phyloP scores from a whole-genome alignment of 2,888 invertebrate species.

The Crossocerus cetratus region DNA sequence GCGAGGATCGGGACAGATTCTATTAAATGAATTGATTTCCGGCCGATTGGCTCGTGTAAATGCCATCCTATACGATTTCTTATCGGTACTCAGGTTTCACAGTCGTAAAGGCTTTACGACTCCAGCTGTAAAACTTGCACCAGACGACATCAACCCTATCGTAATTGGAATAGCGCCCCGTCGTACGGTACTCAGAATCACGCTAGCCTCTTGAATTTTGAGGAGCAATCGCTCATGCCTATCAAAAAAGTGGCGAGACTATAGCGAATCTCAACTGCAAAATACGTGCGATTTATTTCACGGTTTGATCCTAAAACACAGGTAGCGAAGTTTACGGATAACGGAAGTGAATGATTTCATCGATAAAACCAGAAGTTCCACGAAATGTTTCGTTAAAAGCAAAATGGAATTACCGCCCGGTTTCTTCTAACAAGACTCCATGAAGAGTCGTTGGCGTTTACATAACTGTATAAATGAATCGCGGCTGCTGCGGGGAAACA shows the following conservation, averaged over 20 bases:
- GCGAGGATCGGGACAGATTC: too few relatives aligned
- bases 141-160: constrained; percentile 58
- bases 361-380: background rate
- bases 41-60: constrained; percentile 51
- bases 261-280: too few relatives aligned
- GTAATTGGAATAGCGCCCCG: constrained; percentile 60
- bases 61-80: constrained; percentile 53
- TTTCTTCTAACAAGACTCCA: background rate
- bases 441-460: background rate
- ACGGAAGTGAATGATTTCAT: background rate
- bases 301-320: background rate
- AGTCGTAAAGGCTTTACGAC: constrained; percentile 65
- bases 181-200: constrained; percentile 48
- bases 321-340: background rate
- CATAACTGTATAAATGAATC: too few relatives aligned
- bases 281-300: background rate
- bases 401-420: background rate
- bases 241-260: too few relatives aligned
- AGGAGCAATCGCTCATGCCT: too few relatives aligned
- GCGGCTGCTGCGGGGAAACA: too few relatives aligned
- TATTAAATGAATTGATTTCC: constrained; percentile 53
- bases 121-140: constrained; percentile 57
- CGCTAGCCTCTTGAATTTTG: background rate
- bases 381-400: background rate
- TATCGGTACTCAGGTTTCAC: constrained; percentile 66